A percentile compares a stretch with the other conserved stretches of the same genome.
phyloP scores from a whole-genome alignment of 1,140 invertebrate genomes.

The Leptestheria dahalacensis region DNA sequence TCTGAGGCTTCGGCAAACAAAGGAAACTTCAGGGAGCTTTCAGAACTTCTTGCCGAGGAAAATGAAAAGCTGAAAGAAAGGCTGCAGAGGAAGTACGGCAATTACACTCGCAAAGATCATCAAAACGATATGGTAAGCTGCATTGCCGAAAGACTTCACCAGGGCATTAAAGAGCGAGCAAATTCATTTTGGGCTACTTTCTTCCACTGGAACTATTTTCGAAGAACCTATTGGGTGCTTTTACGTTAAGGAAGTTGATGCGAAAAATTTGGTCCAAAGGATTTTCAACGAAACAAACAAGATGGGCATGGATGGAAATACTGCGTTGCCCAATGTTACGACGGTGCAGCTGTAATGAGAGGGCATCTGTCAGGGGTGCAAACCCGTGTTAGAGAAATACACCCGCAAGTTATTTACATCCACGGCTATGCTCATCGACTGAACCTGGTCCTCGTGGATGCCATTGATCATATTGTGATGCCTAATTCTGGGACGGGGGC shows the following conservation, averaged over 20 bases:
- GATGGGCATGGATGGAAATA: background rate
- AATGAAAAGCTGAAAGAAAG: slow-evolving; percentile 8
- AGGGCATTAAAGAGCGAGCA: no score
- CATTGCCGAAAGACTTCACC: no score
- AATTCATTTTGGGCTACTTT: background rate
- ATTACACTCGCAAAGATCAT: slow-evolving; percentile 12
- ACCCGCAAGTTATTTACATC: slow-evolving; percentile 7
- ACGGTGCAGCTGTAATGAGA: slow-evolving; percentile 17
- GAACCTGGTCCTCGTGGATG: slow-evolving; percentile 14
- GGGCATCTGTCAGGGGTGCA: slow-evolving; percentile 14
- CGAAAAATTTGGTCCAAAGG: slow-evolving; percentile 8
- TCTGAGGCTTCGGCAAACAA: slow-evolving; percentile 19
- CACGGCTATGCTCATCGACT: slow-evolving; percentile 15
- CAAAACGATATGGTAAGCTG: no score
- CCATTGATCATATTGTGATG: no score
- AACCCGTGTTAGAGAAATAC: slow-evolving; percentile 9
- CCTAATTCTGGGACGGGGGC: no score
- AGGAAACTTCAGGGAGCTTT: slow-evolving; percentile 24
- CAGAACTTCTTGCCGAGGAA: slow-evolving; percentile 17
- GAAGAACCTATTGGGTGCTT: slow-evolving; percentile 17
- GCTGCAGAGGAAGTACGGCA: slow-evolving; percentile 11
- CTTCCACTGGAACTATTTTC: background rate
- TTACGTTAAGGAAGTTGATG: slow-evolving; percentile 13
- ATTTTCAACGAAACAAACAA: slow-evolving; percentile 10
- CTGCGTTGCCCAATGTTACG: slow-evolving; percentile 19